A percentile compares a stretch with the other conserved stretches of the same genome.
Conservation (phyloP, 2,113 vertebrate species). For the human region DNA sequence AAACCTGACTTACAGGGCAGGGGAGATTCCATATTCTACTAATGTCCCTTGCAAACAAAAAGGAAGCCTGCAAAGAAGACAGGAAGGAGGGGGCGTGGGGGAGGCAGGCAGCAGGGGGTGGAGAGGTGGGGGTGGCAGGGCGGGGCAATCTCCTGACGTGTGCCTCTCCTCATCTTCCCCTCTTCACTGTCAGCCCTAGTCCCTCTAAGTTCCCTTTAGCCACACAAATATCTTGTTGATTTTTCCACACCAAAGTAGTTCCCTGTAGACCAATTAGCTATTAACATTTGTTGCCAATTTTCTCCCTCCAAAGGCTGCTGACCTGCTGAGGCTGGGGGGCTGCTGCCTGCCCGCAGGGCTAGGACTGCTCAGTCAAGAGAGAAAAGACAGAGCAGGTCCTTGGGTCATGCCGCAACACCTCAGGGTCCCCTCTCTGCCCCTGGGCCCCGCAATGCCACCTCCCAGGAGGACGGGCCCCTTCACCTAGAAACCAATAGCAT, state of each 20-base stretch:
- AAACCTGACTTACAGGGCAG: not conserved
- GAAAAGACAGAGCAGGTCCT: not conserved
- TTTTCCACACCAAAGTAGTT: constrained; percentile 28
- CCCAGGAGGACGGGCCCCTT: not conserved
- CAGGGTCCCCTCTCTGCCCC: not conserved
- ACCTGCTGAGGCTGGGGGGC: not conserved
- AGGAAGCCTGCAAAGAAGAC: not conserved
- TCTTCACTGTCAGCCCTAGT: not conserved
- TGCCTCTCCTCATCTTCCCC: not conserved
- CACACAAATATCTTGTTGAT: constrained; percentile 63
- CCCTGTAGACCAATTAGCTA: constrained; percentile 65
- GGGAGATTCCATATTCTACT: not conserved
- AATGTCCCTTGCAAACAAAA: not conserved
- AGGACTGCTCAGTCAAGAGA: not conserved
- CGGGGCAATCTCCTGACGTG: not conserved
- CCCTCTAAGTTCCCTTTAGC: not conserved
- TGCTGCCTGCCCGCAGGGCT: not conserved
- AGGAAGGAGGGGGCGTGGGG: not conserved
- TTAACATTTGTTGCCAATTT: constrained; percentile 15
- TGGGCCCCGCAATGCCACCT: not conserved
- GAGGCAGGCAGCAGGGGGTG: not conserved
- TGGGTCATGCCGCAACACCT: not conserved
- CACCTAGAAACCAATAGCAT: not conserved
- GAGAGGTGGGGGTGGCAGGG: not conserved
- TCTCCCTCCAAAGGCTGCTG: constrained; percentile 25